Percentiles rank a stretch among this genome's conserved stretches.
phyloP scores from a whole-genome alignment of 2,888 invertebrate species.

The Rhorus exstirpatorius region DNA sequence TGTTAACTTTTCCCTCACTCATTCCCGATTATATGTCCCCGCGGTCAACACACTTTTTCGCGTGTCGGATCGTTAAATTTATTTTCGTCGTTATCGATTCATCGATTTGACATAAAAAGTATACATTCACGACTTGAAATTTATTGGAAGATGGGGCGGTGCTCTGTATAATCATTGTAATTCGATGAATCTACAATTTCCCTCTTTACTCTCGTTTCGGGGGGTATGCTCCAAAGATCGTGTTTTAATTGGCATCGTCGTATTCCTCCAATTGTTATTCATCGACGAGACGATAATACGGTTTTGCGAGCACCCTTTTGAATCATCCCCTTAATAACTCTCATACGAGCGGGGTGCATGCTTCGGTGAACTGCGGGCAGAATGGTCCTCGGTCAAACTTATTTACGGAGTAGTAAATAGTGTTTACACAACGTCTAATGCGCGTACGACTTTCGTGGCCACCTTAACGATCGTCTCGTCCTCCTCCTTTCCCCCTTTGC shows the following conservation, averaged over 20 bases:
- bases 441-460: conserved; percentile 75
- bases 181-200: conserved; percentile 49
- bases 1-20: conserved; percentile 15
- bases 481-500: conserved; percentile 31
- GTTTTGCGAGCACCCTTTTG: conserved; percentile 40
- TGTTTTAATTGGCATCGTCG: conserved; percentile 66
- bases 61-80: conserved; percentile 62
- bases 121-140: conserved; percentile 44
- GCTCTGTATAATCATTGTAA: conserved; percentile 38
- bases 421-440: conserved; percentile 80
- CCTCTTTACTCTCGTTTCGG: not conserved
- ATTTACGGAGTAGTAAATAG: conserved; percentile 80
- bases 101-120: conserved; percentile 57
- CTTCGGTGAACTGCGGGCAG: conserved; percentile 18
- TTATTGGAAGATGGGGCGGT: conserved; percentile 11
- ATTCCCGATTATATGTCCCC: not conserved
- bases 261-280: conserved; percentile 63
- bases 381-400: conserved; percentile 74
- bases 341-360: conserved; percentile 22
- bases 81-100: conserved; percentile 56
- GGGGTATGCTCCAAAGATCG: conserved; percentile 52
- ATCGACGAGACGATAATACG: conserved; percentile 60
- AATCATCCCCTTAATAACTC: conserved; percentile 50
- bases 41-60: conserved; percentile 20
- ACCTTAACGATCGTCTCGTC: conserved; percentile 76